Evolutionary conservation across 2,888 invertebrate species (phyloP).

Genomic region (Merodon equestris): DNA sequence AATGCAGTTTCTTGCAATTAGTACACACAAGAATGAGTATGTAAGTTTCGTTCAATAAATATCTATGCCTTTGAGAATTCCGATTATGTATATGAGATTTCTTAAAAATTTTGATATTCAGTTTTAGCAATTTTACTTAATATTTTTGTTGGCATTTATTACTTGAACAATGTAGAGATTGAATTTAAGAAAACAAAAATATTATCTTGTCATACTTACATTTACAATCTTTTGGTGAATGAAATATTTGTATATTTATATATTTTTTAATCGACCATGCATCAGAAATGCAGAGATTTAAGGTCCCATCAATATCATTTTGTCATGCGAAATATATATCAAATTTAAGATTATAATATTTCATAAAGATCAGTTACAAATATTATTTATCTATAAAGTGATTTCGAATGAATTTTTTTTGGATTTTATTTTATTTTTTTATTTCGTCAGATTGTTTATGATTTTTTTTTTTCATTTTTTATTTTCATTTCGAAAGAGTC

Average conservation of each 20-base stretch:
- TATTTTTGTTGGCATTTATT: slow-evolving; percentile 49
- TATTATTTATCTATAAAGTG: slow-evolving; percentile 35
- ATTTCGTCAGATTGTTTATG: slow-evolving; percentile 1
- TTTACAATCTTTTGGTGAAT: slow-evolving; percentile 72
- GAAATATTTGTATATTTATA: slow-evolving; percentile 60
- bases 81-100: slow-evolving; percentile 37
- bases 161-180: slow-evolving; percentile 43
- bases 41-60: slow-evolving; percentile 47
- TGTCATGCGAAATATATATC: slow-evolving; percentile 70
- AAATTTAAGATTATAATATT: slow-evolving; percentile 67
- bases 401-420: slow-evolving; percentile 8
- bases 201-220: slow-evolving; percentile 70
- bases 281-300: slow-evolving; percentile 69
- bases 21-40: background rate
- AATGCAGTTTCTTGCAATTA: slow-evolving; percentile 41
- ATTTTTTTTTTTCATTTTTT: slow-evolving; percentile 27
- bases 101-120: slow-evolving; percentile 12
- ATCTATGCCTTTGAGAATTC: slow-evolving; percentile 48
- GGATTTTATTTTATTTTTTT: slow-evolving; percentile 21
- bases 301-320: slow-evolving; percentile 71
- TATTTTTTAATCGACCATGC: slow-evolving; percentile 69
- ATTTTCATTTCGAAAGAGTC: slow-evolving; percentile 24
- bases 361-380: slow-evolving; percentile 30
- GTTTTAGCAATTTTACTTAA: slow-evolving; percentile 28
- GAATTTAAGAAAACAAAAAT: slow-evolving; percentile 34